phyloP scores from a whole-genome alignment of 2,888 invertebrate species.

The Cephalotes varians region DNA sequence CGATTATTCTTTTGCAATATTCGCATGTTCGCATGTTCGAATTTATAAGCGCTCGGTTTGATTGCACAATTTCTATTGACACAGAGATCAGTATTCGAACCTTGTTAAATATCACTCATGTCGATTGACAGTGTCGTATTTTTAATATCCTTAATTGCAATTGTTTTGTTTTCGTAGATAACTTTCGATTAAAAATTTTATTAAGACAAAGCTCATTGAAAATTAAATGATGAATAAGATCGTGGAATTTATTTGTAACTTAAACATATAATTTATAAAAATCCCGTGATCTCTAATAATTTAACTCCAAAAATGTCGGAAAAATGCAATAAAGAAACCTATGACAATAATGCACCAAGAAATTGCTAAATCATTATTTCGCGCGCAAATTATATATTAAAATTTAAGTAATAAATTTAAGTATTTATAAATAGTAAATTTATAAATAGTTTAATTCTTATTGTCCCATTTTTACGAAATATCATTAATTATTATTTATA shows the following conservation, averaged over 20 bases:
- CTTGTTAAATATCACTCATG: constrained; percentile 28
- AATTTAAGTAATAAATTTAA: neutral
- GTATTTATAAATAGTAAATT: too few species aligned
- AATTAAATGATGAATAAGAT: neutral
- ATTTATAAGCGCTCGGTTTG: constrained; percentile 34
- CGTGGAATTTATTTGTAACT: neutral
- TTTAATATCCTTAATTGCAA: neutral
- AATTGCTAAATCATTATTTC: neutral
- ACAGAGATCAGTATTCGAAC: constrained; percentile 28
- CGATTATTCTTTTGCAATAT: constrained; percentile 31
- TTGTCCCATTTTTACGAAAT: neutral
- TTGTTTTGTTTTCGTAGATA: neutral
- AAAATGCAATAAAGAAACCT: neutral
- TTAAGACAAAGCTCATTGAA: neutral
- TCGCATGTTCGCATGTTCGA: constrained; percentile 25
- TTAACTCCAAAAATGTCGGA: neutral
- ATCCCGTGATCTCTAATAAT: neutral
- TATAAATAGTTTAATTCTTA: neutral
- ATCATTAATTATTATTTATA: too few species aligned
- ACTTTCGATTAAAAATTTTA: neutral
- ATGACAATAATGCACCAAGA: neutral
- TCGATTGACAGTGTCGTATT: neutral
- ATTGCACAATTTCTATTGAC: constrained; percentile 42
- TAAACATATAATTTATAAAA: neutral
- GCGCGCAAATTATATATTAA: neutral